Conservation (phyloP, 2,797 vertebrate species). For the Astyanax mexicanus region DNA sequence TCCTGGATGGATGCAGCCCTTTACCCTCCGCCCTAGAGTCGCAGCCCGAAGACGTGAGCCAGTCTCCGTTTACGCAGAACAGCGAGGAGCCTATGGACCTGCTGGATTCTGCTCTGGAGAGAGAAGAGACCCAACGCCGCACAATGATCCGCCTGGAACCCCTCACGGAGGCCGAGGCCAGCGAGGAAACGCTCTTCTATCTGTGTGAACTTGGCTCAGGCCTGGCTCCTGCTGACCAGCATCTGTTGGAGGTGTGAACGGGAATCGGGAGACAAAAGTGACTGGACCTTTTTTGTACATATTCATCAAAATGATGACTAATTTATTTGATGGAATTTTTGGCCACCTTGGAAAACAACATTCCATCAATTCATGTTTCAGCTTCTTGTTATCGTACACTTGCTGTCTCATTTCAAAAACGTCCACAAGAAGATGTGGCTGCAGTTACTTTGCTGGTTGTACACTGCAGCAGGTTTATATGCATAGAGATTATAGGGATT, state of each 20-base stretch:
- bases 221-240: conserved; percentile 77
- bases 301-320: conserved; percentile 84
- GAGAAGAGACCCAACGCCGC: conserved; percentile 74
- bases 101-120: conserved; percentile 79
- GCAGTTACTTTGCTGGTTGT: conserved; percentile 33
- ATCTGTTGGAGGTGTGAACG: conserved; percentile 74
- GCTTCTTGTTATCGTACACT: conserved; percentile 20
- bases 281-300: conserved; percentile 75
- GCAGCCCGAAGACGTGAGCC: conserved; percentile 58
- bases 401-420: conserved; percentile 17
- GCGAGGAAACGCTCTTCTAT: conserved; percentile 90
- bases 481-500: not conserved
- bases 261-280: not conserved
- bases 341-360: conserved; percentile 22
- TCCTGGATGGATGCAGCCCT: conserved; percentile 86
- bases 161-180: conserved; percentile 91
- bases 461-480: conserved; percentile 19
- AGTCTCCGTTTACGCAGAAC: conserved; percentile 64
- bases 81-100: conserved; percentile 77
- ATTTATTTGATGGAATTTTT: conserved; percentile 79
- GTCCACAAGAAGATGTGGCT: conserved; percentile 11
- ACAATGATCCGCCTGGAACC: conserved; percentile 94
- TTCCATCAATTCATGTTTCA: conserved; percentile 39
- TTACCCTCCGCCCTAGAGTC: conserved; percentile 72
- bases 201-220: conserved; percentile 90